Conservation (phyloP, 1,140 invertebrate genomes). For the Sinella curviseta region DNA sequence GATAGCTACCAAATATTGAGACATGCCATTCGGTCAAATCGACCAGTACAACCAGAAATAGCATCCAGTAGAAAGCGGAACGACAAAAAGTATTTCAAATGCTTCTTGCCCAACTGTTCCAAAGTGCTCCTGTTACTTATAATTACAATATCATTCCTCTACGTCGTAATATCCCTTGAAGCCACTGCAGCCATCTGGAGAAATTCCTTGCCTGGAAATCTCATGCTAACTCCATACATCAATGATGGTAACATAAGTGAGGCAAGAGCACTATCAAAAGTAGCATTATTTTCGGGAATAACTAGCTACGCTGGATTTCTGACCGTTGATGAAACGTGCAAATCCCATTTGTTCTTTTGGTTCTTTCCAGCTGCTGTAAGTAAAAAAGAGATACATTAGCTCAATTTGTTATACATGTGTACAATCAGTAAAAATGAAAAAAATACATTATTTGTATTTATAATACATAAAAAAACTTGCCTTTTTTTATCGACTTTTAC, state of each 20-base stretch:
- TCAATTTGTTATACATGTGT: background rate
- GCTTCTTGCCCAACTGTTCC: too few species aligned
- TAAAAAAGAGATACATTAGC: background rate
- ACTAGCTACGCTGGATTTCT: conserved; percentile 7
- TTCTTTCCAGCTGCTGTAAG: conserved; percentile 22
- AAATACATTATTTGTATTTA: background rate
- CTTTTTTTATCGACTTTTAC: background rate
- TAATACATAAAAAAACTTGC: background rate
- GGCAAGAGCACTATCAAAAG: background rate
- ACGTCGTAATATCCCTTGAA: background rate
- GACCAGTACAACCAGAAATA: too few species aligned
- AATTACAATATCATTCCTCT: background rate
- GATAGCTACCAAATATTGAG: too few species aligned
- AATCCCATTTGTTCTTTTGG: conserved; percentile 21
- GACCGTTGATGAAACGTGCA: conserved; percentile 5
- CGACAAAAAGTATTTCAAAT: too few species aligned
- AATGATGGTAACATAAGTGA: conserved; percentile 1
- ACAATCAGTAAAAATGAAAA: background rate
- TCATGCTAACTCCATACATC: background rate
- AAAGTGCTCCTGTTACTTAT: background rate
- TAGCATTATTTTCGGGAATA: background rate
- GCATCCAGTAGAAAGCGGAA: too few species aligned
- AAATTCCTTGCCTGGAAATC: background rate
- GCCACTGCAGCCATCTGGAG: background rate
- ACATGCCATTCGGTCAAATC: too few species aligned